These are phyloP conservation scores for Pegoplata infirma DNA, from an alignment of 2,888 invertebrate genomes.

Conservation along the genomic window DNA sequence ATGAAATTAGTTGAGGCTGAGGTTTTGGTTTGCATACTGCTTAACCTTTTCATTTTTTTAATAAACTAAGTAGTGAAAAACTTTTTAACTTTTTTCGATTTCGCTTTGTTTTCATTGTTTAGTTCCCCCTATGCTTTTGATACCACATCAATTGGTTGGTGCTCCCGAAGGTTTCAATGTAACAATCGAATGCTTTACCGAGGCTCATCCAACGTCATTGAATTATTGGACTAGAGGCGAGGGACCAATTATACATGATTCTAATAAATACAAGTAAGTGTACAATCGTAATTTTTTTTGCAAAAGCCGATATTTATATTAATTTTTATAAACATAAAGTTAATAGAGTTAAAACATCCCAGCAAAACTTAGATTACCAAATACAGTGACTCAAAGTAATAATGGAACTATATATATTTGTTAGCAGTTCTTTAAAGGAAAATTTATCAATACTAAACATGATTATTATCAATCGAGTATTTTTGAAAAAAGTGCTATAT, in stretches of 20 bases:
- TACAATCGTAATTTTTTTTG: too few species aligned
- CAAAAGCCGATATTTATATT: too few species aligned
- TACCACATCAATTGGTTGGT: slow-evolving; percentile 93
- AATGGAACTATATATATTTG: too few species aligned
- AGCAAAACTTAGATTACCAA: too few species aligned
- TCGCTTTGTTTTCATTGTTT: slow-evolving; percentile 45
- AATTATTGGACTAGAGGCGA: slow-evolving; percentile 94
- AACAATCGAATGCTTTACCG: slow-evolving; percentile 92
- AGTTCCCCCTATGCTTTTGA: slow-evolving; percentile 96
- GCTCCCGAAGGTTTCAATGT: slow-evolving; percentile 90
- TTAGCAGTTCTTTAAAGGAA: too few species aligned
- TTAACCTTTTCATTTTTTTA: neutral
- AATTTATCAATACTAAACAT: too few species aligned
- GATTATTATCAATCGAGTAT: too few species aligned
- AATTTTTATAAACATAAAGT: too few species aligned
- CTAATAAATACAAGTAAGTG: slow-evolving; percentile 86
- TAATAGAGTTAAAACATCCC: too few species aligned
- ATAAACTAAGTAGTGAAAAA: neutral
- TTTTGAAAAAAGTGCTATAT: too few species aligned
- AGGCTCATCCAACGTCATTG: slow-evolving; percentile 94
- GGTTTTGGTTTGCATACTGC: neutral
- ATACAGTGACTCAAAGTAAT: too few species aligned
- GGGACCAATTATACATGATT: slow-evolving; percentile 93
- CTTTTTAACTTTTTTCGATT: neutral
- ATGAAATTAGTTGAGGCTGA: slow-evolving; percentile 24